Percentiles rank a stretch among this genome's conserved stretches.
Evolutionary conservation across 2,113 vertebrate genomes (phyloP).

Genomic region (Leuciscus idus): DNA sequence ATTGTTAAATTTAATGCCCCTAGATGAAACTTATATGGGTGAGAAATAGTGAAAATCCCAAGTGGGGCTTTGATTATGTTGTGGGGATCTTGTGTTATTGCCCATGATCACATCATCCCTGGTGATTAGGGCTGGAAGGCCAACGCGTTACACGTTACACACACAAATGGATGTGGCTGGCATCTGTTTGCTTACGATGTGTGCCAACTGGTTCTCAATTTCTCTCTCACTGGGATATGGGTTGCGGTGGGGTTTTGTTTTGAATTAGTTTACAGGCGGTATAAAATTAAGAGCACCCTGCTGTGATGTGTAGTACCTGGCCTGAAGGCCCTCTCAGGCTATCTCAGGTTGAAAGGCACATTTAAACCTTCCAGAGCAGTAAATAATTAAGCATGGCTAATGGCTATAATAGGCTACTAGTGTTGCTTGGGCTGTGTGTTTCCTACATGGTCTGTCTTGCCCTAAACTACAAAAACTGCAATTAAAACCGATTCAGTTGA

Average conservation of each 20-base stretch:
- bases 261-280: slow-evolving; percentile 79
- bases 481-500: not conserved
- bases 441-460: slow-evolving; percentile 63
- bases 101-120: not conserved
- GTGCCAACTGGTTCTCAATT: not conserved
- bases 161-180: not conserved
- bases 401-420: slow-evolving; percentile 63
- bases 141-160: slow-evolving; percentile 22
- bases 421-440: slow-evolving; percentile 37
- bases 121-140: slow-evolving; percentile 40
- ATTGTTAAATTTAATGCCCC: not conserved
- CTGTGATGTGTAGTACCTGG: slow-evolving; percentile 69
- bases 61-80: not conserved
- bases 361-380: slow-evolving; percentile 86
- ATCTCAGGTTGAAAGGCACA: slow-evolving; percentile 76
- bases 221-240: slow-evolving; percentile 36
- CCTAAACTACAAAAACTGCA: not conserved
- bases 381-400: slow-evolving; percentile 82
- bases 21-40: not conserved
- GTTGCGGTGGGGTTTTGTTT: slow-evolving; percentile 74
- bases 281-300: slow-evolving; percentile 72
- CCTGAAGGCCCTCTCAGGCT: slow-evolving; percentile 73
- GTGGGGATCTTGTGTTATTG: not conserved
- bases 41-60: not conserved
- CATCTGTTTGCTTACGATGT: not conserved